Percentiles rank a stretch among this genome's conserved stretches.
These are phyloP conservation scores for Drosophila sucinea DNA, from an alignment of 1,140 invertebrate species.

Conservation along the genomic window DNA sequence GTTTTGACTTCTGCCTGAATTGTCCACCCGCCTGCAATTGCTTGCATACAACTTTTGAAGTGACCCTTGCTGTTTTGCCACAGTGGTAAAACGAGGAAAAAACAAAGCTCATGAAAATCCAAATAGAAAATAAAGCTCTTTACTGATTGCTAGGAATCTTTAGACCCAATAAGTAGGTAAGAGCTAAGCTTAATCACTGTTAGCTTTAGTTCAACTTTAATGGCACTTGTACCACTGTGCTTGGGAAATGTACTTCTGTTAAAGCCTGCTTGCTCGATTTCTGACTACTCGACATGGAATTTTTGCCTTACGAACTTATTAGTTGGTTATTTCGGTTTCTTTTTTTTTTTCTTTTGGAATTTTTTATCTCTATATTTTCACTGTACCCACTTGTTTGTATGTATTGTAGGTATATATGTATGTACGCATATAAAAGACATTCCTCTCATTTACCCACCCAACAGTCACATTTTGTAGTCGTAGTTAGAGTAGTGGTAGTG, in stretches of 20 bases:
- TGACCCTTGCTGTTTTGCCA: conserved; percentile 2
- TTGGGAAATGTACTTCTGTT: not conserved
- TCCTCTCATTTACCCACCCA: not conserved
- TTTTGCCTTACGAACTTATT: not conserved
- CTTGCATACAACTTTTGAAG: conserved; percentile 14
- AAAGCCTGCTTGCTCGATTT: not conserved
- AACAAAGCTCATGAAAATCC: not conserved
- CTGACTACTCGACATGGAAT: conserved; percentile 2
- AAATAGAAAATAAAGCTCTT: too few species aligned
- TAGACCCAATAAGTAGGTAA: too few species aligned
- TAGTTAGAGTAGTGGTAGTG: conserved; percentile 5
- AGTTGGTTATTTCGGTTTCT: not conserved
- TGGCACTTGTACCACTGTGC: not conserved
- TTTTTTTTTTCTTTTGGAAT: not conserved
- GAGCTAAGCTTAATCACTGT: not conserved
- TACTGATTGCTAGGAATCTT: too few species aligned
- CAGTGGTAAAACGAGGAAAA: not conserved
- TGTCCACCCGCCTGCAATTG: conserved; percentile 17
- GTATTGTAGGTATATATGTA: not conserved
- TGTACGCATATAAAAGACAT: not conserved
- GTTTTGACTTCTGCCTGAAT: conserved; percentile 28
- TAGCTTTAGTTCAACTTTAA: not conserved
- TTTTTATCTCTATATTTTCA: conserved; percentile 1
- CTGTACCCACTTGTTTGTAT: not conserved
- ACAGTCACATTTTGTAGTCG: not conserved